These are phyloP conservation scores for Chrysolina americana DNA, from an alignment of 2,888 invertebrate species.

Conservation along the genomic window DNA sequence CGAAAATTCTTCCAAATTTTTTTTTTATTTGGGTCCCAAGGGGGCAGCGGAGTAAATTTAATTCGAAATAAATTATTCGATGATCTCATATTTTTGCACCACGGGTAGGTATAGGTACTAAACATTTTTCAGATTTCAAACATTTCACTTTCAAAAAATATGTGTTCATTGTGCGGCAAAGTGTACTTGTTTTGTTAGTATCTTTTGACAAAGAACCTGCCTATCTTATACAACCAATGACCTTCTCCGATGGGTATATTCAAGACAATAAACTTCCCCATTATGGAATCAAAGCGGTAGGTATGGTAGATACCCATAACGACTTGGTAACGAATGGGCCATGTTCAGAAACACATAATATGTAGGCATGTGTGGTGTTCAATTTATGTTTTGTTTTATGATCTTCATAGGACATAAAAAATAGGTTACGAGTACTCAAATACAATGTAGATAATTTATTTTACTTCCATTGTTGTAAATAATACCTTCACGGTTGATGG, in stretches of 20 bases:
- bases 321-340: conserved; percentile 25
- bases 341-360: conserved; percentile 37
- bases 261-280: neutral
- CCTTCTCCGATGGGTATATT: no score
- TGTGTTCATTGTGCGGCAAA: neutral
- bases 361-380: conserved; percentile 56
- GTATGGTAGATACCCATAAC: conserved; percentile 24
- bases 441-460: conserved; percentile 60
- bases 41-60: no score
- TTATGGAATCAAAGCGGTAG: conserved; percentile 15
- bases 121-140: no score
- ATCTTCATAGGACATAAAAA: conserved; percentile 60
- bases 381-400: conserved; percentile 61
- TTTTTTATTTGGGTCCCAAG: no score
- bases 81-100: no score
- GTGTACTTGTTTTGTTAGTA: neutral
- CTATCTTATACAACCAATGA: no score
- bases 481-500: conserved; percentile 40
- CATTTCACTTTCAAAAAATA: no score
- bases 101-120: no score
- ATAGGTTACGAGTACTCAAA: conserved; percentile 59
- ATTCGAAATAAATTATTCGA: no score
- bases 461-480: conserved; percentile 27
- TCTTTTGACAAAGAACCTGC: neutral
- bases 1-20: no score